These are phyloP conservation scores for Lycodopsis pacificus DNA, from an alignment of 2,797 vertebrate species.

Conservation along the genomic window DNA sequence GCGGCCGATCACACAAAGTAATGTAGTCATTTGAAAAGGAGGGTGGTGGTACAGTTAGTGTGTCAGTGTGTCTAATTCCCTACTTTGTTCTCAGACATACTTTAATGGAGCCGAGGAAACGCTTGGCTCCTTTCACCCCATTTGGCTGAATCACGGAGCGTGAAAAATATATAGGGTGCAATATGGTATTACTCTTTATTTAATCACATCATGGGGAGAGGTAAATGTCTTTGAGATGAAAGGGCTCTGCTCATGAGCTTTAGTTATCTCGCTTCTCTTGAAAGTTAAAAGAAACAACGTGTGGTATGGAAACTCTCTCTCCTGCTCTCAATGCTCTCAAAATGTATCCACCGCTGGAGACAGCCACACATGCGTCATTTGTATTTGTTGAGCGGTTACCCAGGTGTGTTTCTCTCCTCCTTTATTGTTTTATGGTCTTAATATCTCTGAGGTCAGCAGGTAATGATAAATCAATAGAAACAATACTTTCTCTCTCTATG, in stretches of 20 bases:
- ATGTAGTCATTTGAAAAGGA: constrained; percentile 47
- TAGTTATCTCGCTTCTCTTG: neutral
- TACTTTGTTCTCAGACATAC: constrained; percentile 54
- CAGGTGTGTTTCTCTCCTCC: constrained; percentile 38
- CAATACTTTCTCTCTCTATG: constrained; percentile 36
- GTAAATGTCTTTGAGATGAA: constrained; percentile 12
- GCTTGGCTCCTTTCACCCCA: constrained; percentile 46
- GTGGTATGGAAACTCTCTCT: neutral
- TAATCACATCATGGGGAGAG: constrained; percentile 25
- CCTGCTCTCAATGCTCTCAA: neutral
- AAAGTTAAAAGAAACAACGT: constrained; percentile 21
- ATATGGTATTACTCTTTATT: constrained; percentile 36
- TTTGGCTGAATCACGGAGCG: constrained; percentile 51
- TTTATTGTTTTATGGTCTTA: constrained; percentile 64
- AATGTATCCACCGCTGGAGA: neutral
- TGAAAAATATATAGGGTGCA: constrained; percentile 54
- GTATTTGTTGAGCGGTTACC: constrained; percentile 42
- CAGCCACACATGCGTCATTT: constrained; percentile 9
- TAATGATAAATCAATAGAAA: constrained; percentile 73
- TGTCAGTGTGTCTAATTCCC: constrained; percentile 54
- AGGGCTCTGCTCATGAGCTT: constrained; percentile 8
- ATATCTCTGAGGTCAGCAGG: constrained; percentile 63
- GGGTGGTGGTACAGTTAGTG: constrained; percentile 37
- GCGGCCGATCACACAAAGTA: constrained; percentile 56
- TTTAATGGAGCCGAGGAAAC: constrained; percentile 53